Conservation (phyloP, 2,113 vertebrate genomes). For the Paracanthobrama guichenoti region DNA sequence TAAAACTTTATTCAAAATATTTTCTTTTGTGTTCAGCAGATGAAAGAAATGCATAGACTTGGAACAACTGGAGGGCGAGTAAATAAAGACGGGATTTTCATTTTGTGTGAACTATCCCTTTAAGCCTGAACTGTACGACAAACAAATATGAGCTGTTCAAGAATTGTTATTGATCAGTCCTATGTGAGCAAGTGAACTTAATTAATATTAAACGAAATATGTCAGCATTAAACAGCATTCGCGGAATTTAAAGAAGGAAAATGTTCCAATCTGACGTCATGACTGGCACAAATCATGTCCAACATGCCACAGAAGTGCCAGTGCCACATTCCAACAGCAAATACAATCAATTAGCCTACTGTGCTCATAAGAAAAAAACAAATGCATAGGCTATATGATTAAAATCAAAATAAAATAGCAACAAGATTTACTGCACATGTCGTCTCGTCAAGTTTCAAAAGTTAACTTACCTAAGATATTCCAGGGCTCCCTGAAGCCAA, state of each 20-base stretch:
- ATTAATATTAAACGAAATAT: background rate
- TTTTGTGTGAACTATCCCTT: too few species aligned
- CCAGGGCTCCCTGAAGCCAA: slow-evolving; percentile 23
- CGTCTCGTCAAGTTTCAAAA: background rate
- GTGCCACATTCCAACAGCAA: background rate
- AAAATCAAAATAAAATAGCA: background rate
- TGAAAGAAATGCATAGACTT: too few species aligned
- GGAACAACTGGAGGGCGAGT: too few species aligned
- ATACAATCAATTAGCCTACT: background rate
- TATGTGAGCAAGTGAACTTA: background rate
- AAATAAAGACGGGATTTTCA: too few species aligned
- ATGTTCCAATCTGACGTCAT: background rate
- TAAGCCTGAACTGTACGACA: background rate
- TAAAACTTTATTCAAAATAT: too few species aligned
- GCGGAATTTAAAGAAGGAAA: background rate
- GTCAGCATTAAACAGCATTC: background rate
- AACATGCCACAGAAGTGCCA: background rate
- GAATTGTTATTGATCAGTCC: too few species aligned
- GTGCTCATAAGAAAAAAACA: background rate
- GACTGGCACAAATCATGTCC: background rate
- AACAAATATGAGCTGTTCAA: background rate
- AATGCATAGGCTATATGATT: background rate
- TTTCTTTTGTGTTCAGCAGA: too few species aligned
- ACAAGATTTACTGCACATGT: background rate
- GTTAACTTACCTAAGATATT: slow-evolving; percentile 39